A percentile compares a stretch with the other conserved stretches of the same genome.
These are phyloP conservation scores for Semicossyphus pulcher DNA, from an alignment of 2,113 vertebrate genomes.

Conservation along the genomic window DNA sequence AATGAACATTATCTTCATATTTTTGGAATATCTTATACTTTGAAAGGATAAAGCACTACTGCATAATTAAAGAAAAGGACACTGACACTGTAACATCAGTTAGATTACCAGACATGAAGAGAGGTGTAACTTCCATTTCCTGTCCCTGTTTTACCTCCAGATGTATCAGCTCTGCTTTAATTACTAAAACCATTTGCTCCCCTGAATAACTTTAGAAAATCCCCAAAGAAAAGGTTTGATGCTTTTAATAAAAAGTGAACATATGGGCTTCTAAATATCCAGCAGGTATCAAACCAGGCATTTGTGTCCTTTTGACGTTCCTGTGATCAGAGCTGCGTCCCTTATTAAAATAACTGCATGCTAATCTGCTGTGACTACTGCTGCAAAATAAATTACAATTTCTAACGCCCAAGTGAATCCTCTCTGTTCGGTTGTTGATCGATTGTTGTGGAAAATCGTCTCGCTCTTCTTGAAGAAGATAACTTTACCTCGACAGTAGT, in stretches of 20 bases:
- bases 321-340: neutral
- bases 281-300: neutral
- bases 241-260: constrained; percentile 11
- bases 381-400: neutral
- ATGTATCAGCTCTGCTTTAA: constrained; percentile 3
- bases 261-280: constrained; percentile 1
- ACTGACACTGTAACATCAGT: neutral
- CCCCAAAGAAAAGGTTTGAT: constrained; percentile 1
- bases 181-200: neutral
- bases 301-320: neutral
- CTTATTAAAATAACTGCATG: constrained; percentile 4
- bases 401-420: neutral
- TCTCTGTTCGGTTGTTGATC: too few species aligned
- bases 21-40: neutral
- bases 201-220: constrained; percentile 1
- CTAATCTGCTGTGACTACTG: neutral
- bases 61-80: neutral
- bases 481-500: constrained; percentile 78
- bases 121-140: neutral
- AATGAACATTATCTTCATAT: neutral
- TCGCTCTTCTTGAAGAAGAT: neutral
- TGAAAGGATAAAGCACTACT: neutral
- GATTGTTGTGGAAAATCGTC: neutral
- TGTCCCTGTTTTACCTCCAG: neutral
- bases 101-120: constrained; percentile 7